Conservation (phyloP, 2,888 invertebrate genomes). For the Amphipoea lucens region DNA sequence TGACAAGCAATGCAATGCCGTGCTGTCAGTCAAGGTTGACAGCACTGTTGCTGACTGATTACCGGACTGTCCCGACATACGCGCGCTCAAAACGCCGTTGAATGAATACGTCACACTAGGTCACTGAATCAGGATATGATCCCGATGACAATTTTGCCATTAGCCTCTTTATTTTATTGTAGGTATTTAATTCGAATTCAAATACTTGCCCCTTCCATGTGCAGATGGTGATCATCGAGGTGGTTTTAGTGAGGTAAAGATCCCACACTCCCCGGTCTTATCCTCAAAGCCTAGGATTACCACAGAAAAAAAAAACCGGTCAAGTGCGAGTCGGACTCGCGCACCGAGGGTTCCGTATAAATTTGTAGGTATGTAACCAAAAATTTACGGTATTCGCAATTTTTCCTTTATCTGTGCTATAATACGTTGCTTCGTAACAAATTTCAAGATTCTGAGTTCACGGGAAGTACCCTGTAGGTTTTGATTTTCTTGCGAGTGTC, state of each 20-base stretch:
- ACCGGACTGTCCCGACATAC: background rate
- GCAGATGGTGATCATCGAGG: background rate
- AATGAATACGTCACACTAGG: constrained; percentile 2
- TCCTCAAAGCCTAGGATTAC: background rate
- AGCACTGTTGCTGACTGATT: constrained; percentile 8
- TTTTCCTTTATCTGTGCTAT: no score
- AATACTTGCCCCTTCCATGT: background rate
- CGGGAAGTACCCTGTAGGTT: no score
- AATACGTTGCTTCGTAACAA: no score
- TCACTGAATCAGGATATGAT: background rate
- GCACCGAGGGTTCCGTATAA: no score
- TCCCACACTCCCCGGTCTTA: background rate
- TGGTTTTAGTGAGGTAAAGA: background rate
- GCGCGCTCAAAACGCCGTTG: background rate
- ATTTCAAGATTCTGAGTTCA: no score
- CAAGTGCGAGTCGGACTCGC: no score
- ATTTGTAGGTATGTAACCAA: no score
- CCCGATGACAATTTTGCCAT: background rate
- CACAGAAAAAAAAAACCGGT: background rate
- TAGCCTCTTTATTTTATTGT: background rate
- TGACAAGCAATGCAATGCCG: background rate
- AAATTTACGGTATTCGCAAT: no score
- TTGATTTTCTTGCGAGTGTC: no score
- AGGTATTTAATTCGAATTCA: background rate
- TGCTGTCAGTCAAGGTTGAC: constrained; percentile 22